Base-by-base conservation (phyloP, 2,888 invertebrate genomes). In the Plagodis pulveraria region DNA sequence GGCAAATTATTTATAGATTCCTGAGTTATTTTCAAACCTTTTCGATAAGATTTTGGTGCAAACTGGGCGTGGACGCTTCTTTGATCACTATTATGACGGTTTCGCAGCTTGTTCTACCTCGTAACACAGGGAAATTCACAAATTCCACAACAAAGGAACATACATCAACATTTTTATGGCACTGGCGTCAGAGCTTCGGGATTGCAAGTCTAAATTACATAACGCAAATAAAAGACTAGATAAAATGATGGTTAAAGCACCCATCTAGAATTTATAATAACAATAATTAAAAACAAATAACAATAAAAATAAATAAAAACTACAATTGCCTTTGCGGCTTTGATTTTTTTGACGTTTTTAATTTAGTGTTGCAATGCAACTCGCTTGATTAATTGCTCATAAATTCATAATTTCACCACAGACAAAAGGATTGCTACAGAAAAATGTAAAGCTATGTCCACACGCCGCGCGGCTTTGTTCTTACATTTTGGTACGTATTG, bases 281-380 rank as follows among this genome's bases (percentile, higher is more conserved):
- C 84, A 77, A 72, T 71, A 67, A 61, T 73, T 79, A 81, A 81
- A 81, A 81, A 81, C 76, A 84, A 61, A 88, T 84, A 89, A 89
- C 84, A 89, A 80, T 89, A 87, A 85, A 87, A 90, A 85, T 81
- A 91, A 77, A 89, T 83, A 81, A 83, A 88, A 75, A 74, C 60
- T 69, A 75, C 66, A 73, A 69, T 64, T 71, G 85, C 86, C 88
- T 83, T 81, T 87, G 85, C 89, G 89, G 89, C 87, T 84, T 87
- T 89, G 75, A 73, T 80, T 84, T 76, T 86, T 89, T 91, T 91
- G 91, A 91, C 91, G 83, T 90, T 89, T 89, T 82, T 83, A 85
- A 87, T 85, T 82, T 81, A 85, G 91, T 89, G 91, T 90, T 91
- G 89, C 89, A 86, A 86, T 91, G 89, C 89, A 86, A 86, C 84